These are phyloP conservation scores for Chelonus insularis DNA, from an alignment of 1,140 invertebrate species.

Conservation along the genomic window DNA sequence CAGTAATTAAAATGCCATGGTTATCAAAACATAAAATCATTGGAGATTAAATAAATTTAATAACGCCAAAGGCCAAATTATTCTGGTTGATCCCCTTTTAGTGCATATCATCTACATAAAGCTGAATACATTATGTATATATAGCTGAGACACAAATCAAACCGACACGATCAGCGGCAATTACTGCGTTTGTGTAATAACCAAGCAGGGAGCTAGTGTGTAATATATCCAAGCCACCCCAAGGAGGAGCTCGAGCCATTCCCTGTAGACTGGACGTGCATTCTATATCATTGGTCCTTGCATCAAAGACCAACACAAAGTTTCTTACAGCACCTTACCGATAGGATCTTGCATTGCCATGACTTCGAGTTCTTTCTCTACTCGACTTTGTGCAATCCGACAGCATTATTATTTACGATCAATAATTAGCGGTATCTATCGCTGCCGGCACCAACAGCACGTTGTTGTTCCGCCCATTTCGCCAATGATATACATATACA, in stretches of 20 bases:
- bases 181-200: constrained; percentile 29
- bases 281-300: constrained; percentile 23
- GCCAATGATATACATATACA: constrained; percentile 25
- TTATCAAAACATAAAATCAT: too few relatives aligned
- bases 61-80: too few relatives aligned
- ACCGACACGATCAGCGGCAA: constrained; percentile 23
- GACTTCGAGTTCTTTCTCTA: neutral
- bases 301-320: neutral
- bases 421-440: constrained; percentile 36
- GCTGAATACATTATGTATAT: neutral
- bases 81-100: too few relatives aligned
- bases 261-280: neutral
- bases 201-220: constrained; percentile 15
- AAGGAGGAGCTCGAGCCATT: neutral
- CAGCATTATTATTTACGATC: constrained; percentile 34
- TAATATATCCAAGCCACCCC: constrained; percentile 32
- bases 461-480: constrained; percentile 21
- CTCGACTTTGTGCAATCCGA: neutral
- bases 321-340: constrained; percentile 4
- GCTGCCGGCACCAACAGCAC: constrained; percentile 32
- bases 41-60: too few relatives aligned
- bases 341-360: neutral
- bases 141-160: constrained; percentile 21
- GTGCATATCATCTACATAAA: neutral
- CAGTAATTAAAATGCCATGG: too few relatives aligned